These are phyloP conservation scores for Sphaerophoria taeniata DNA, from an alignment of 2,888 invertebrate genomes.

Conservation along the genomic window DNA sequence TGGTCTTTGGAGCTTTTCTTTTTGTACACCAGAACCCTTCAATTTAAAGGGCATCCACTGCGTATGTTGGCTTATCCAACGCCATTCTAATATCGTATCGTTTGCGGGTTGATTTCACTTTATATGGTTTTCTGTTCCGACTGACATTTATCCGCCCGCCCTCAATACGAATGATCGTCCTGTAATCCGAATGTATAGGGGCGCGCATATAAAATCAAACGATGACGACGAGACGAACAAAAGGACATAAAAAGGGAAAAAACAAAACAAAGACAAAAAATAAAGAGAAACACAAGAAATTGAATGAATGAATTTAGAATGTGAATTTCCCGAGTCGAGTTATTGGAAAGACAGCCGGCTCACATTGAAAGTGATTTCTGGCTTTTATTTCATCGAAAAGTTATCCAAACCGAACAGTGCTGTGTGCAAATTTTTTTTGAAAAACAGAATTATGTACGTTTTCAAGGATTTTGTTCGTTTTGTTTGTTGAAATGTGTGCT, in stretches of 20 bases:
- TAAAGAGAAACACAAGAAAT: slow-evolving; percentile 61
- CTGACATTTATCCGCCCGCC: slow-evolving; percentile 34
- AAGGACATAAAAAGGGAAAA: slow-evolving; percentile 1
- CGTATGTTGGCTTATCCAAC: slow-evolving; percentile 70
- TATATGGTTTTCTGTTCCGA: slow-evolving; percentile 42
- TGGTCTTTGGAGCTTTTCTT: not conserved
- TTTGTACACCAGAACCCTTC: slow-evolving; percentile 32
- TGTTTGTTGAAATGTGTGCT: too few relatives aligned
- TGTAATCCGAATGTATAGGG: slow-evolving; percentile 65
- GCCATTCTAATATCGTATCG: slow-evolving; percentile 60
- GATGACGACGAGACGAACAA: slow-evolving; percentile 2
- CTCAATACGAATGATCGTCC: slow-evolving; percentile 67
- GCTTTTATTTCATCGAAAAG: slow-evolving; percentile 35
- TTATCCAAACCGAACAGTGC: not conserved
- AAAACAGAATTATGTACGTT: too few relatives aligned
- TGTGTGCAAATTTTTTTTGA: not conserved
- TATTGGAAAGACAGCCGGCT: slow-evolving; percentile 54
- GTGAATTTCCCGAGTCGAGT: slow-evolving; percentile 52
- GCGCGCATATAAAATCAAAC: slow-evolving; percentile 41
- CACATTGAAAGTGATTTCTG: slow-evolving; percentile 46
- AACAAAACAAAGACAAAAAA: not conserved
- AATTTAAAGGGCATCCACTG: slow-evolving; percentile 67
- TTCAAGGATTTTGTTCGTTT: too few relatives aligned
- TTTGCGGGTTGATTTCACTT: slow-evolving; percentile 74
- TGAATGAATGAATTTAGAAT: slow-evolving; percentile 72